phyloP scores from a whole-genome alignment of 2,888 invertebrate genomes.

The Nebria brevicollis region DNA sequence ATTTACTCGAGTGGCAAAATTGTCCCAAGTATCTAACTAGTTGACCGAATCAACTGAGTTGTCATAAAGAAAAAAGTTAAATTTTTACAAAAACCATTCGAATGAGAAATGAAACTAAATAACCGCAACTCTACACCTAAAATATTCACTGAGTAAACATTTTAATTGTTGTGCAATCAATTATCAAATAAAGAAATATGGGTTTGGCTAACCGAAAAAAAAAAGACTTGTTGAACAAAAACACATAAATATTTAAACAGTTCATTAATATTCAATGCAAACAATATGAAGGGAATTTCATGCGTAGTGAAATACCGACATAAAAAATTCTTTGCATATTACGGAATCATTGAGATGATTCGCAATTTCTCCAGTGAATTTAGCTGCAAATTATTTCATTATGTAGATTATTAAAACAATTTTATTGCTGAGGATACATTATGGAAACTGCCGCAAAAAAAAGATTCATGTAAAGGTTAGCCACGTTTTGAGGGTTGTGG shows the following conservation, averaged over 20 bases:
- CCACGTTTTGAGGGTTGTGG: too few relatives aligned
- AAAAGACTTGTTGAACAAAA: conserved; percentile 36
- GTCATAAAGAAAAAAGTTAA: too few relatives aligned
- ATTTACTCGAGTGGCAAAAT: too few relatives aligned
- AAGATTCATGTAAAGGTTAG: too few relatives aligned
- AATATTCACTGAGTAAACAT: background rate
- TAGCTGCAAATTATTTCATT: background rate
- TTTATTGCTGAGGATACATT: too few relatives aligned
- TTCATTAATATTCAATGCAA: conserved; percentile 36
- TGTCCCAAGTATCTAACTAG: too few relatives aligned
- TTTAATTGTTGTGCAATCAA: background rate
- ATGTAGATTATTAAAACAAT: too few relatives aligned
- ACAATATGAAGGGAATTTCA: conserved; percentile 34
- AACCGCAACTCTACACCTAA: conserved; percentile 2
- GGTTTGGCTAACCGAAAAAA: conserved; percentile 20
- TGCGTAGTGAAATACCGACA: conserved; percentile 36
- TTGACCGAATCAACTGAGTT: too few relatives aligned
- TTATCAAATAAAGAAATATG: background rate
- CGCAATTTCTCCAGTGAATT: conserved; percentile 26
- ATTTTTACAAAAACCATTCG: background rate
- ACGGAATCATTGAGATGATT: conserved; percentile 25
- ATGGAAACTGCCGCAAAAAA: too few relatives aligned
- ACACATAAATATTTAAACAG: conserved; percentile 8
- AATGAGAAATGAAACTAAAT: conserved; percentile 2
- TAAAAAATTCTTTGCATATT: conserved; percentile 37